These are phyloP conservation scores for Simalia tracyae DNA, from an alignment of 2,797 vertebrate species.

Conservation along the genomic window DNA sequence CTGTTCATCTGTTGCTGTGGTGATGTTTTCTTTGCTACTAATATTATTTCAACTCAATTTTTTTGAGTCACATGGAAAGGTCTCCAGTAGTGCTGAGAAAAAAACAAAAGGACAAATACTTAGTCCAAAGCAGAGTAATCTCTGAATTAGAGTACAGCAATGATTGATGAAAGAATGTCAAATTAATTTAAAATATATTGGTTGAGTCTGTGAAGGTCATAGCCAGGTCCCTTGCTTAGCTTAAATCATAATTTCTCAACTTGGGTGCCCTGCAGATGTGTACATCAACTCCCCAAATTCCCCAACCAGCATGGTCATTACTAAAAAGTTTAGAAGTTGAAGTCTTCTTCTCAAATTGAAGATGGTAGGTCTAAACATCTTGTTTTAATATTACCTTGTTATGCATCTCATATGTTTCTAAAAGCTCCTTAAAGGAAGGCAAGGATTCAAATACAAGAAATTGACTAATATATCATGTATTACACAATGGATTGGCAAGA, in stretches of 20 bases:
- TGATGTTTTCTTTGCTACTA: background rate
- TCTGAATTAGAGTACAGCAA: background rate
- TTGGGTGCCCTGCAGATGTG: background rate
- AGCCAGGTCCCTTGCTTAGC: background rate
- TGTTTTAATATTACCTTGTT: background rate
- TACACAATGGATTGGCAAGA: background rate
- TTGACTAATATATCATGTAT: background rate
- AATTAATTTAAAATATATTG: background rate
- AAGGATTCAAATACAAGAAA: background rate
- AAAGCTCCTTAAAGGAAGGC: background rate
- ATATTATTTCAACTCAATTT: background rate
- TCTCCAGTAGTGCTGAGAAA: background rate
- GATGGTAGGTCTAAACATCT: background rate
- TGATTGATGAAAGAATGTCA: background rate
- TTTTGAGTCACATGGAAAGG: background rate
- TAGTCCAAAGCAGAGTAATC: background rate
- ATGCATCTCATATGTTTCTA: background rate
- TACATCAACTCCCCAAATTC: background rate
- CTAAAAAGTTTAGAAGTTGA: background rate
- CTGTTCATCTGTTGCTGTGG: background rate
- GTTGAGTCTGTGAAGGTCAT: background rate
- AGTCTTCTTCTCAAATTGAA: background rate
- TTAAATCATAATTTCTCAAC: conserved; percentile 60
- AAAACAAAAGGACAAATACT: background rate
- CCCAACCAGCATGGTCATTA: conserved; percentile 2